Conservation (phyloP, 2,113 vertebrate genomes). For the Muntiacus reevesi region DNA sequence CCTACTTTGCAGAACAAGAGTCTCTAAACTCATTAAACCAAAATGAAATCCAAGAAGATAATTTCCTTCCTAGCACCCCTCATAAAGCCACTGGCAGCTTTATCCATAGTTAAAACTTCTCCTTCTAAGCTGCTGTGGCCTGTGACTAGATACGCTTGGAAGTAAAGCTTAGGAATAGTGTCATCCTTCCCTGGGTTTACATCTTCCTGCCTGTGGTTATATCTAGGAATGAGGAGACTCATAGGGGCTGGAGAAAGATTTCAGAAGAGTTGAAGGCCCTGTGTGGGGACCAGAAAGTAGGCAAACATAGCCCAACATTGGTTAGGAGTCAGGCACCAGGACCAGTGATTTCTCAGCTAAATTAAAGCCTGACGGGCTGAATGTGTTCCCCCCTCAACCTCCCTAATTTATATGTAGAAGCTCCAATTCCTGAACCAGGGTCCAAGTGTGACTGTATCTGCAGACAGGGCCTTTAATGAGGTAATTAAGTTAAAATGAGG, state of each 20-base stretch:
- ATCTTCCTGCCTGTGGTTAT: neutral
- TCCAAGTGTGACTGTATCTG: neutral
- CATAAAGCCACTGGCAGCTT: neutral
- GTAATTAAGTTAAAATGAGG: neutral
- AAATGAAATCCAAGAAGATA: slow-evolving; percentile 11
- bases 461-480: neutral
- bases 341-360: neutral
- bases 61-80: neutral
- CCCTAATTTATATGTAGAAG: neutral
- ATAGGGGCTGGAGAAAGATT: neutral
- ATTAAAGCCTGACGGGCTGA: neutral
- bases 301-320: neutral
- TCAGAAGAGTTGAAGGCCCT: neutral
- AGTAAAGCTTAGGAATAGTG: neutral
- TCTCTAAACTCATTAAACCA: slow-evolving; percentile 47
- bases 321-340: neutral
- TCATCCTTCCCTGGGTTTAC: neutral
- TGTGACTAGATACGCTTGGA: neutral
- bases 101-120: neutral
- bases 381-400: neutral
- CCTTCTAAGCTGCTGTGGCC: neutral
- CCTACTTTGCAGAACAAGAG: slow-evolving; percentile 36
- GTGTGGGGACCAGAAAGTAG: neutral
- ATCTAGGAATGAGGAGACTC: neutral
- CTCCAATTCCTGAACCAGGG: neutral